phyloP scores from a whole-genome alignment of 2,888 invertebrate species.

The Cryptops parisi region DNA sequence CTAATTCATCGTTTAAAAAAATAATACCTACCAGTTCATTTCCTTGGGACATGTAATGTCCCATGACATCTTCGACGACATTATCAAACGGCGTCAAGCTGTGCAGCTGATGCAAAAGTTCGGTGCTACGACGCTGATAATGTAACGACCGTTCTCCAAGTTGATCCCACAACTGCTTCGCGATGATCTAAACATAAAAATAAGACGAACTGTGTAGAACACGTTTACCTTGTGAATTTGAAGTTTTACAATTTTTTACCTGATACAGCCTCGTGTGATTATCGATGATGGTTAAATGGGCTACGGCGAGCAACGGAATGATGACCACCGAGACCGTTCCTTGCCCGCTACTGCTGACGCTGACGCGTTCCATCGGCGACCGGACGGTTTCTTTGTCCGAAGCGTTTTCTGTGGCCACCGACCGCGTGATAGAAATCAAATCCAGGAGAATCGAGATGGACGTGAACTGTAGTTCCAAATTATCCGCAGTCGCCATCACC shows the following conservation, averaged over 20 bases:
- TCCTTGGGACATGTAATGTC: constrained; percentile 28
- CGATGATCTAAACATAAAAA: constrained; percentile 40
- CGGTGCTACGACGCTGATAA: constrained; percentile 47
- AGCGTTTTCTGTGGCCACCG: constrained; percentile 29
- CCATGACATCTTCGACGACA: constrained; percentile 57
- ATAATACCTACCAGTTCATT: constrained; percentile 25
- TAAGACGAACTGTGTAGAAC: neutral
- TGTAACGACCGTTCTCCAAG: constrained; percentile 43
- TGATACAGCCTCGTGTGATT: constrained; percentile 52
- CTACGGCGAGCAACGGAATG: constrained; percentile 49
- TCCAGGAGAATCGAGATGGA: constrained; percentile 58
- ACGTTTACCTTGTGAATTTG: neutral
- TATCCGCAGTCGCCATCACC: constrained; percentile 49
- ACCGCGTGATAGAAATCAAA: constrained; percentile 46
- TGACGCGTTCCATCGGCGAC: constrained; percentile 16
- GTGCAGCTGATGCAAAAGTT: constrained; percentile 61
- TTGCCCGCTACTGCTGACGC: constrained; percentile 18
- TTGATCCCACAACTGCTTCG: constrained; percentile 55
- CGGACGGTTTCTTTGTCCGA: constrained; percentile 17
- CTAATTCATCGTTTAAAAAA: neutral
- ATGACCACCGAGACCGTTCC: constrained; percentile 47
- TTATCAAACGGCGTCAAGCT: constrained; percentile 45
- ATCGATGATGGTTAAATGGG: constrained; percentile 49
- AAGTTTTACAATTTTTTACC: constrained; percentile 29
- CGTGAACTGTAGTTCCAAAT: constrained; percentile 38